Percentiles rank a stretch among this genome's conserved stretches.
These are phyloP conservation scores for Lerista edwardsae DNA, from an alignment of 2,797 vertebrate genomes.

Conservation along the genomic window DNA sequence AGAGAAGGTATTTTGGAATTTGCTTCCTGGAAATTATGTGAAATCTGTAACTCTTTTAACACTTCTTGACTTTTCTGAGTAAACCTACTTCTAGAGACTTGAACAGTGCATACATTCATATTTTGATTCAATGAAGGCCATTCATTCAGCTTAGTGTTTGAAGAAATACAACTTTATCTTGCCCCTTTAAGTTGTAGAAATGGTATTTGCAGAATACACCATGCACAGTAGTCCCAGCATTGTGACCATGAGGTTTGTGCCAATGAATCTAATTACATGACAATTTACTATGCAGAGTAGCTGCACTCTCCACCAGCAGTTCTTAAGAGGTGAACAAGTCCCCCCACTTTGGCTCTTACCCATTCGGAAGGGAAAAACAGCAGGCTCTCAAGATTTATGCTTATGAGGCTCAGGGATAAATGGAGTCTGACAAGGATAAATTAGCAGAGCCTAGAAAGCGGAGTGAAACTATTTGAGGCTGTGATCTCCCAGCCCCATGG, in stretches of 20 bases:
- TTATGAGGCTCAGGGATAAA: constrained; percentile 44
- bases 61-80: background rate
- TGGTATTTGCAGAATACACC: background rate
- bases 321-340: background rate
- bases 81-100: background rate
- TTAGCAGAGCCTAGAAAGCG: constrained; percentile 18
- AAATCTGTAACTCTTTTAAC: background rate
- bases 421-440: constrained; percentile 17
- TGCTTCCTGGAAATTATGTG: background rate
- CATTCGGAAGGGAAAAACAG: constrained; percentile 23
- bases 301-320: background rate
- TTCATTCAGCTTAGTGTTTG: background rate
- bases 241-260: background rate
- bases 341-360: background rate
- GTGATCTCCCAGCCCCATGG: background rate
- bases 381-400: constrained; percentile 30
- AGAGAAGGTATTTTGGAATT: background rate
- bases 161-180: background rate
- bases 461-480: background rate
- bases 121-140: background rate
- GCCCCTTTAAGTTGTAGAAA: background rate
- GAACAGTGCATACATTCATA: background rate
- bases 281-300: background rate
- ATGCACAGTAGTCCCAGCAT: background rate
- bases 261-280: background rate